phyloP scores from a whole-genome alignment of 2,797 vertebrate genomes.

The Ctenochaetus hawaiiensis region DNA sequence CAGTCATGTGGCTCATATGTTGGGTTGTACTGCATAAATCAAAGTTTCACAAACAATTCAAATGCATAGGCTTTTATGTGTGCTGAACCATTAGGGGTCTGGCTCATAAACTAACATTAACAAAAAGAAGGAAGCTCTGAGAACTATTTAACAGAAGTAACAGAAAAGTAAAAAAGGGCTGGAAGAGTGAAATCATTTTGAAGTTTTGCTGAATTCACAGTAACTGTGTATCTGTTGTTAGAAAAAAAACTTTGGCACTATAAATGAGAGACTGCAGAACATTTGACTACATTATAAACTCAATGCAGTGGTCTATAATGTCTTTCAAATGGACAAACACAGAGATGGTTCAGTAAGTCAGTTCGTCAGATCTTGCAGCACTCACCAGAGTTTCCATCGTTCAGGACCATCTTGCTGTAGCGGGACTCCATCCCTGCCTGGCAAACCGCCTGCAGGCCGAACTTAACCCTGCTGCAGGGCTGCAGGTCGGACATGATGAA shows the following conservation, averaged over 20 bases:
- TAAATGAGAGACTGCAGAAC: background rate
- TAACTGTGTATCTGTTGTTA: background rate
- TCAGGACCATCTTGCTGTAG: slow-evolving; percentile 70
- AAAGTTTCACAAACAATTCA: too few relatives aligned
- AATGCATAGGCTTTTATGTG: too few relatives aligned
- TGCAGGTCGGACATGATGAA: slow-evolving; percentile 66
- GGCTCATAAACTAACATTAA: background rate
- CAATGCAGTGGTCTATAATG: background rate
- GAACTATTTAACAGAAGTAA: background rate
- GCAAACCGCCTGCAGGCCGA: slow-evolving; percentile 80
- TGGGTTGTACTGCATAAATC: too few relatives aligned
- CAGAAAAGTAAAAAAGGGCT: background rate
- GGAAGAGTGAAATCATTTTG: background rate
- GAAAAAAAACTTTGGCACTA: background rate
- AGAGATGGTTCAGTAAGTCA: background rate
- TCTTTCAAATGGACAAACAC: background rate
- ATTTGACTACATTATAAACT: background rate
- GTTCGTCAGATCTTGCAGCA: background rate
- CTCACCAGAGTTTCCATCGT: slow-evolving; percentile 76
- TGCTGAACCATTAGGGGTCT: too few relatives aligned
- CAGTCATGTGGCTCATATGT: too few relatives aligned
- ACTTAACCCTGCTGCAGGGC: slow-evolving; percentile 75
- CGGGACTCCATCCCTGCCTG: slow-evolving; percentile 56
- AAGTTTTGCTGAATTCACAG: background rate
- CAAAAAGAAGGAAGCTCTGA: background rate